These are phyloP conservation scores for Papilio polyxenes DNA, from an alignment of 1,140 invertebrate species.

Conservation along the genomic window DNA sequence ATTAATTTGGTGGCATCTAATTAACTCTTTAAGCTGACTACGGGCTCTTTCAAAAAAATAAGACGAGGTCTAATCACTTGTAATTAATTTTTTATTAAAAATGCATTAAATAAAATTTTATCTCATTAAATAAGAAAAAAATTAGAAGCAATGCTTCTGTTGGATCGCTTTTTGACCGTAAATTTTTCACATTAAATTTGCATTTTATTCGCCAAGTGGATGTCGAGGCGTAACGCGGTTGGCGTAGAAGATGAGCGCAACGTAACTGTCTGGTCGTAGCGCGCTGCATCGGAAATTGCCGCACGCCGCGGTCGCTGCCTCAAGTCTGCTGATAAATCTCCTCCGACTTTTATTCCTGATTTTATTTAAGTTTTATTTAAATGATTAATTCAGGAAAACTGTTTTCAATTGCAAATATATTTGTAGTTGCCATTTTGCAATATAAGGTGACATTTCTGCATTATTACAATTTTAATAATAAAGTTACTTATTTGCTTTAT, in stretches of 20 bases:
- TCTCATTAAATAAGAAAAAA: too few relatives aligned
- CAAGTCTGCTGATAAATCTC: constrained; percentile 21
- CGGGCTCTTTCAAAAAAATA: too few relatives aligned
- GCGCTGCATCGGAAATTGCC: constrained; percentile 5
- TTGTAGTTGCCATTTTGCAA: too few relatives aligned
- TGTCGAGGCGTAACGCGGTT: neutral
- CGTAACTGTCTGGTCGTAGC: neutral
- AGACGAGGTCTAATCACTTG: too few relatives aligned
- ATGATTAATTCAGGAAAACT: neutral
- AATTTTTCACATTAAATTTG: too few relatives aligned
- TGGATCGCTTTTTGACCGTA: neutral
- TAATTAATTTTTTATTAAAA: neutral
- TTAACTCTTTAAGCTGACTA: neutral
- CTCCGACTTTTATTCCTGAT: neutral
- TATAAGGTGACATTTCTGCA: too few relatives aligned
- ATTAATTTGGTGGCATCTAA: neutral
- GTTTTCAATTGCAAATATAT: neutral
- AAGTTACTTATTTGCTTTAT: too few relatives aligned
- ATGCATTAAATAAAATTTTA: too few relatives aligned
- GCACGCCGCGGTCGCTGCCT: constrained; percentile 7
- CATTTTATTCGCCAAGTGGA: neutral
- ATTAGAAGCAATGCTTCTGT: too few relatives aligned
- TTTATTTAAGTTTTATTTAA: neutral
- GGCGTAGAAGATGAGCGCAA: neutral
- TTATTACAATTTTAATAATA: too few relatives aligned